phyloP scores from a whole-genome alignment of 1,140 invertebrate species.

The Ceratosolen fusciceps region DNA sequence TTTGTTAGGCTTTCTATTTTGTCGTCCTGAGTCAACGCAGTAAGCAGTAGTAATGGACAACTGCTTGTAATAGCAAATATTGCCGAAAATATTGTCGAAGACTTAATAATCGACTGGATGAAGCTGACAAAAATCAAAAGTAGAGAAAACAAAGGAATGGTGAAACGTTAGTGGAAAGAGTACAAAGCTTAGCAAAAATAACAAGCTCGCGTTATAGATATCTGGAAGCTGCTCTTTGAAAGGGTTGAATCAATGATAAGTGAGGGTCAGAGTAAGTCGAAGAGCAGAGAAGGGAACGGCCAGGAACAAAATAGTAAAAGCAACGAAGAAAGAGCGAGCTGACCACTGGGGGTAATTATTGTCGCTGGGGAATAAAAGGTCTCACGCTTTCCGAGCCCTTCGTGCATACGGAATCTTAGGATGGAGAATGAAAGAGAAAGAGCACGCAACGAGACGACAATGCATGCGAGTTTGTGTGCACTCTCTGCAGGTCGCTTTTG shows the following conservation, averaged over 20 bases:
- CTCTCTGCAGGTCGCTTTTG: conserved; percentile 2
- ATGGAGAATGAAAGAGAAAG: conserved; percentile 24
- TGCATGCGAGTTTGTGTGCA: neutral
- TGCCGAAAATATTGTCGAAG: too few species aligned
- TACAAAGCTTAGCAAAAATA: neutral
- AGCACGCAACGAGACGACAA: conserved; percentile 25
- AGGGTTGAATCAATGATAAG: conserved; percentile 1
- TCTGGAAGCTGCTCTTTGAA: neutral
- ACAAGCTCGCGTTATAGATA: neutral
- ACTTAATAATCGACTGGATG: conserved; percentile 4
- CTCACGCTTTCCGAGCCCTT: conserved; percentile 64
- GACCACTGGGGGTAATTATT: conserved; percentile 69
- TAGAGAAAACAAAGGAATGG: too few species aligned
- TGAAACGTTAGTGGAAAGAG: too few species aligned
- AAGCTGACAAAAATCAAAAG: neutral
- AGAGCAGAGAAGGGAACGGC: neutral
- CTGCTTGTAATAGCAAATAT: too few species aligned
- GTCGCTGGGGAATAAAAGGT: conserved; percentile 59
- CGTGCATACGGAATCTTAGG: conserved; percentile 15
- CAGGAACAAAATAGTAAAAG: neutral
- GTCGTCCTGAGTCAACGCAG: neutral
- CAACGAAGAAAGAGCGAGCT: conserved; percentile 25
- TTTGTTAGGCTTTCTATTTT: conserved; percentile 32
- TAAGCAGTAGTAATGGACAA: too few species aligned
- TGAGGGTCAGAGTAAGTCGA: neutral